A percentile compares a stretch with the other conserved stretches of the same genome.
Evolutionary conservation across 2,113 vertebrate genomes (phyloP).

Genomic region (Dromas ardeola): DNA sequence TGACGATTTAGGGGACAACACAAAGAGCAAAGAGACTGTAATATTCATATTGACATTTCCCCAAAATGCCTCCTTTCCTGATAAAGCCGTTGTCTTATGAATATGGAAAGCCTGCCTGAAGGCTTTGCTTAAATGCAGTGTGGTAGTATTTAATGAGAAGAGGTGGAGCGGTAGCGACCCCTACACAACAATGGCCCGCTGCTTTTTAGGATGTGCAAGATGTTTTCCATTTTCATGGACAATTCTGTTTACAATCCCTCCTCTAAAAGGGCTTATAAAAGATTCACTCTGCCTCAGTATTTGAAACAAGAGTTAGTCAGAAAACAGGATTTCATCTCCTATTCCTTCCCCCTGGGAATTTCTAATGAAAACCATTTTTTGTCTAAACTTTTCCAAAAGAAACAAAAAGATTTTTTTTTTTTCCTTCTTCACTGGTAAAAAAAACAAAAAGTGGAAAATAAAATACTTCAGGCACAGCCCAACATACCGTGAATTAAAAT

Average conservation of each 20-base stretch:
- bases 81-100: slow-evolving; percentile 8
- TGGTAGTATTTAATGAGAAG: not conserved
- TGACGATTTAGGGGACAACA: not conserved
- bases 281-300: not conserved
- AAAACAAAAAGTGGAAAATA: not conserved
- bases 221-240: slow-evolving; percentile 10
- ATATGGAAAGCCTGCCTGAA: slow-evolving; percentile 45
- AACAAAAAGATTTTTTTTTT: not conserved
- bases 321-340: not conserved
- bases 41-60: slow-evolving; percentile 46
- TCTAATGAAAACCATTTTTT: slow-evolving; percentile 14
- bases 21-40: slow-evolving; percentile 17
- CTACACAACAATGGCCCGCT: not conserved
- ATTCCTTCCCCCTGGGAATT: not conserved
- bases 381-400: not conserved
- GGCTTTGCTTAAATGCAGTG: not conserved
- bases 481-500: not conserved
- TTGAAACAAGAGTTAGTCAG: slow-evolving; percentile 6
- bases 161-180: not conserved
- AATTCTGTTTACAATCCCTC: slow-evolving; percentile 17
- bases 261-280: slow-evolving; percentile 22
- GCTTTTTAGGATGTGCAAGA: not conserved
- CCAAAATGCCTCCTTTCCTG: not conserved
- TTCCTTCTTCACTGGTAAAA: not conserved
- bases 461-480: not conserved